These are phyloP conservation scores for Macrostomum cliftonense DNA, from an alignment of 2,888 invertebrate species.

Conservation along the genomic window DNA sequence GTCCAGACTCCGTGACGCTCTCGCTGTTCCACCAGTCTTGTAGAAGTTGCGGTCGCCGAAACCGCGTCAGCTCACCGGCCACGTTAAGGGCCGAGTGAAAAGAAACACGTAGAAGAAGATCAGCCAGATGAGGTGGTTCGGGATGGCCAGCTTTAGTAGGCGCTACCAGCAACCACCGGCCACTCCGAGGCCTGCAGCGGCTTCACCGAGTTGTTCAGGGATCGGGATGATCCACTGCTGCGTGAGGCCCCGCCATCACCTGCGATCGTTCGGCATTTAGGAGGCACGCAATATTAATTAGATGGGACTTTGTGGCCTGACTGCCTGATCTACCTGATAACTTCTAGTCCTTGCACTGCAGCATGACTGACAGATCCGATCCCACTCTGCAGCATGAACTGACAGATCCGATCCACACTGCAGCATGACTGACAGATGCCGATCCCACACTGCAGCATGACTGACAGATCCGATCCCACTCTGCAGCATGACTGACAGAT, in stretches of 20 bases:
- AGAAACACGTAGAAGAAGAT: slow-evolving; percentile 76
- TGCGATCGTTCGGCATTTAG: slow-evolving; percentile 38
- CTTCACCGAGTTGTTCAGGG: slow-evolving; percentile 66
- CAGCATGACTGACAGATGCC: too few species aligned
- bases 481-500: too few species aligned
- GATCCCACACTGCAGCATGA: too few species aligned
- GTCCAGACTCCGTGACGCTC: slow-evolving; percentile 57
- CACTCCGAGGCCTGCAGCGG: slow-evolving; percentile 80
- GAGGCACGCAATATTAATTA: too few species aligned
- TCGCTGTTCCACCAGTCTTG: slow-evolving; percentile 77
- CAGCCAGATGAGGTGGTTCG: slow-evolving; percentile 89
- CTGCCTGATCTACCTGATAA: too few species aligned
- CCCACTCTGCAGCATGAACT: too few species aligned
- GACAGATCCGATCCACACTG: too few species aligned
- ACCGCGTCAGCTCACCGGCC: slow-evolving; percentile 71
- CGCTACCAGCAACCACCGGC: slow-evolving; percentile 66
- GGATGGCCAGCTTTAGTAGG: slow-evolving; percentile 79
- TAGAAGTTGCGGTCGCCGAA: slow-evolving; percentile 95
- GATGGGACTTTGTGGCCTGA: too few species aligned
- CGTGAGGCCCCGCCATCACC: slow-evolving; percentile 49
- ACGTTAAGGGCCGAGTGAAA: slow-evolving; percentile 89
- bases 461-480: too few species aligned
- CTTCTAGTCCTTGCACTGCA: too few species aligned
- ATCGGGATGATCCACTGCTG: slow-evolving; percentile 21
- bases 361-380: too few species aligned